Conservation (phyloP, 2,888 invertebrate species). For the Clunio marinus region DNA sequence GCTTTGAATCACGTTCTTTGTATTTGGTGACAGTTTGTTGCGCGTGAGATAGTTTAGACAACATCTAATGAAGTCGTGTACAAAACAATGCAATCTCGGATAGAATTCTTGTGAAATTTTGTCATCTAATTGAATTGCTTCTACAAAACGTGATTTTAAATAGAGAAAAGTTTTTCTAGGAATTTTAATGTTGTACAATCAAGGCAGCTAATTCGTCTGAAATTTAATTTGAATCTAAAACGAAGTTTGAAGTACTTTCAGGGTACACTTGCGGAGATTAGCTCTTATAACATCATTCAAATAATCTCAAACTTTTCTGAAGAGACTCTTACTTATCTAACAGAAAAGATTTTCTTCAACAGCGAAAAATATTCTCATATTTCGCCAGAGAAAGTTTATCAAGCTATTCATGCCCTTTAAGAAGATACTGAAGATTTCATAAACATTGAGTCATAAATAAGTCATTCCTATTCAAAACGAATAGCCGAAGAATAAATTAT, state of each 20-base stretch:
- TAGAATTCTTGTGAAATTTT: neutral
- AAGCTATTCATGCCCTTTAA: neutral
- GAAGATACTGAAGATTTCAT: slow-evolving; percentile 1
- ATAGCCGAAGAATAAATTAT: slow-evolving; percentile 18
- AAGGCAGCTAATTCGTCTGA: neutral
- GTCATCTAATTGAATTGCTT: slow-evolving; percentile 6
- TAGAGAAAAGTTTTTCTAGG: neutral
- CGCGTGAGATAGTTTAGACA: slow-evolving; percentile 22
- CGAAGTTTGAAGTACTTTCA: slow-evolving; percentile 1
- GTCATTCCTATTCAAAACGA: slow-evolving; percentile 28
- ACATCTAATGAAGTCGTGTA: slow-evolving; percentile 8
- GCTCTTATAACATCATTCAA: neutral
- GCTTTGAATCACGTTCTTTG: slow-evolving; percentile 17
- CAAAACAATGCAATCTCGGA: neutral
- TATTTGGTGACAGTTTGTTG: slow-evolving; percentile 23
- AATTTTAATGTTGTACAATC: neutral
- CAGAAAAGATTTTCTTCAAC: too few relatives aligned
- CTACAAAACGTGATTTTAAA: neutral
- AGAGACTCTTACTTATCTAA: too few relatives aligned
- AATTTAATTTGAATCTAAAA: neutral
- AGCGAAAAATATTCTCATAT: neutral
- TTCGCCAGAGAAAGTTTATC: slow-evolving; percentile 21
- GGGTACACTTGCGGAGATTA: too few relatives aligned
- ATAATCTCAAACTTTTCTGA: neutral
- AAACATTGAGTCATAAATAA: slow-evolving; percentile 28